Evolutionary conservation across 2,888 invertebrate species (phyloP).

Genomic region (Habroteleia sp.): DNA sequence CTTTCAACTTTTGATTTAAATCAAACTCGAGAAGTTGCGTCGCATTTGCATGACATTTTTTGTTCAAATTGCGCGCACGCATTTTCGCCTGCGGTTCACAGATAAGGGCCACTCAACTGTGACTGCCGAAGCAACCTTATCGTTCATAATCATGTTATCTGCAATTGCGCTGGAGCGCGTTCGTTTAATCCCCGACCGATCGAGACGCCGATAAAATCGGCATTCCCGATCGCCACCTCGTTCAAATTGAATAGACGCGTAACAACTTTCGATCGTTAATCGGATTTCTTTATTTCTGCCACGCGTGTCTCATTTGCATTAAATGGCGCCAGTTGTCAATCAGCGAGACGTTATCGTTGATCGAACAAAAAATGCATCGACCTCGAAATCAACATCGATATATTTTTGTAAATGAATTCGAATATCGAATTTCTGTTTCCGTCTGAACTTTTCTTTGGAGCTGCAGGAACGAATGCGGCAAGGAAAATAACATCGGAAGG

Average conservation of each 20-base stretch:
- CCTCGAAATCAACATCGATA: constrained; percentile 4
- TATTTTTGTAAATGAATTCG: constrained; percentile 7
- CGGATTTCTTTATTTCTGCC: background rate
- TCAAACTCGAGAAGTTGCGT: constrained; percentile 8
- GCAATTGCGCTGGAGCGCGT: constrained; percentile 8
- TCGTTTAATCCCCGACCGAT: constrained; percentile 20
- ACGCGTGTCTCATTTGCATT: constrained; percentile 7
- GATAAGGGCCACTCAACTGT: too few species aligned
- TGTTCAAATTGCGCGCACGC: background rate
- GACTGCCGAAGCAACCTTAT: too few species aligned
- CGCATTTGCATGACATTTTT: constrained; percentile 4
- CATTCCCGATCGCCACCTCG: background rate
- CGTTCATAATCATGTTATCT: constrained; percentile 18
- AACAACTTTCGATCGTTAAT: constrained; percentile 14
- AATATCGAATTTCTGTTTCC: constrained; percentile 2
- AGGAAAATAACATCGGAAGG: constrained; percentile 27
- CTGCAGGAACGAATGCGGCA: background rate
- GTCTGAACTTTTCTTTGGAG: background rate
- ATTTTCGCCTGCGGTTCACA: too few species aligned
- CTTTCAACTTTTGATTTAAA: constrained; percentile 4
- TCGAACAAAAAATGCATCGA: too few species aligned
- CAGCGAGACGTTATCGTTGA: constrained; percentile 4
- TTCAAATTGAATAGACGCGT: constrained; percentile 6
- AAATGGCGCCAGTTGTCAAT: constrained; percentile 7
- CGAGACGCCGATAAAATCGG: constrained; percentile 8